Base-by-base conservation (phyloP, 23 tunicate genomes). In the Ciona savignyi region DNA sequence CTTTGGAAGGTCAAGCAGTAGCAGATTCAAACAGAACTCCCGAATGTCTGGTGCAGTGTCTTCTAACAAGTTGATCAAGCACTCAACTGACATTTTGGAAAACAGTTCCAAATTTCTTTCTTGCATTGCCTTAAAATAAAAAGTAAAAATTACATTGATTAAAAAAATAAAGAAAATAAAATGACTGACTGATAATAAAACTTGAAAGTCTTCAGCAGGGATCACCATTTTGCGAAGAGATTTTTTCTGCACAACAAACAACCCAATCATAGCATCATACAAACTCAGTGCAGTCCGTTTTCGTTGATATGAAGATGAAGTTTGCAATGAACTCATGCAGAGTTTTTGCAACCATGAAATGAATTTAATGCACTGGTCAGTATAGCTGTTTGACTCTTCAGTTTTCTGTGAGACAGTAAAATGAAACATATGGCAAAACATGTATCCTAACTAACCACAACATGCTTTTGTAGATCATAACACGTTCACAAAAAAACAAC, bases 31-130 rank as follows among this genome's bases (percentile, higher is more conserved):
- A 29, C 73, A 64, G 22, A 23, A 30, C 28, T 65, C 70, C 27
- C 84, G 63, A 21, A 85, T 65, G 30, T 85, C 84, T n/a, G 92
- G 78, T 20, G 71, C 75, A 29, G 27, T 51, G 35, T 85, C 92
- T 32, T 30, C 49, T 15, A 72, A 25, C 11, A 84, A 68, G 30
- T 63, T n/a, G 31, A 84, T 11, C 30, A 84, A 48, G 24, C 19
- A 23, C 9, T 31, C 27, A 20, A 69, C 72, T 62, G 25, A 33
- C 30, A 25, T 25, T 30, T 42, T 2, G 3, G 80, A 29, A 21
- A 65, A 4, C 6, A 76, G 32, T 32, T 32, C 32, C 2, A 74
- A 1, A 2, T 62, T 24, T 20, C 25, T 25, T 62, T 30, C 25
- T 21, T 74, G 20, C 35, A 74, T 28, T 72, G 64, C 29, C 64